A percentile compares a stretch with the other conserved stretches of the same genome.
Conservation (phyloP, 2,888 invertebrate genomes). For the Drosophila nigricruria region DNA sequence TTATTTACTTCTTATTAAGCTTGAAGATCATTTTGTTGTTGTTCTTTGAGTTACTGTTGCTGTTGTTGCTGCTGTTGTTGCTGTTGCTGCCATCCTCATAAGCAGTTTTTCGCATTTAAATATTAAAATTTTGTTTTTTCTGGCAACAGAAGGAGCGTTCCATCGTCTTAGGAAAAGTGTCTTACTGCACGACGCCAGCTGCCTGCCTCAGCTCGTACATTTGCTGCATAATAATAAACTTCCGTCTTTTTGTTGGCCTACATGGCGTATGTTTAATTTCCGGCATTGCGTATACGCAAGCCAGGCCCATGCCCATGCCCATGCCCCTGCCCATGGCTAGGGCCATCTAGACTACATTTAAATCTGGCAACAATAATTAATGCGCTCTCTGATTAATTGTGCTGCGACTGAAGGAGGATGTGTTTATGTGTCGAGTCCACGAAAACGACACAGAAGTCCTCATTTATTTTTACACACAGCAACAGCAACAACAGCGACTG, state of each 20-base stretch:
- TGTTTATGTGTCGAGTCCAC: slow-evolving; percentile 51
- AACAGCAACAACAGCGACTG: slow-evolving; percentile 49
- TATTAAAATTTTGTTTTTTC: slow-evolving; percentile 60
- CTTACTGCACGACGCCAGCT: slow-evolving; percentile 5
- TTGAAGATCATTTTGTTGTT: slow-evolving; percentile 15
- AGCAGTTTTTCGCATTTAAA: slow-evolving; percentile 70
- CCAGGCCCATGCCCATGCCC: not conserved
- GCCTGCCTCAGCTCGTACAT: slow-evolving; percentile 16
- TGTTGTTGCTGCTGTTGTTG: slow-evolving; percentile 20
- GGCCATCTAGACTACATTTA: slow-evolving; percentile 10
- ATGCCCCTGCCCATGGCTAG: too few relatives aligned
- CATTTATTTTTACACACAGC: slow-evolving; percentile 51
- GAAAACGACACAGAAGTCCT: slow-evolving; percentile 13
- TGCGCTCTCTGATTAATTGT: slow-evolving; percentile 59
- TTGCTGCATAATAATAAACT: slow-evolving; percentile 65
- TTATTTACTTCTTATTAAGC: slow-evolving; percentile 46
- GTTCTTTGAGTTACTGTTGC: slow-evolving; percentile 22
- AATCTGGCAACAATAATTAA: slow-evolving; percentile 48
- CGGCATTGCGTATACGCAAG: slow-evolving; percentile 62
- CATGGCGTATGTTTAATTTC: slow-evolving; percentile 76
- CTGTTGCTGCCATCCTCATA: slow-evolving; percentile 47
- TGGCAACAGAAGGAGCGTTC: slow-evolving; percentile 15
- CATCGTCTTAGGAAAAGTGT: slow-evolving; percentile 32
- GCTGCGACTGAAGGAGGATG: slow-evolving; percentile 25
- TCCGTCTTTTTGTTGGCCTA: slow-evolving; percentile 59